phyloP scores from a whole-genome alignment of 2,797 vertebrate genomes.

The Crax fasciolata region DNA sequence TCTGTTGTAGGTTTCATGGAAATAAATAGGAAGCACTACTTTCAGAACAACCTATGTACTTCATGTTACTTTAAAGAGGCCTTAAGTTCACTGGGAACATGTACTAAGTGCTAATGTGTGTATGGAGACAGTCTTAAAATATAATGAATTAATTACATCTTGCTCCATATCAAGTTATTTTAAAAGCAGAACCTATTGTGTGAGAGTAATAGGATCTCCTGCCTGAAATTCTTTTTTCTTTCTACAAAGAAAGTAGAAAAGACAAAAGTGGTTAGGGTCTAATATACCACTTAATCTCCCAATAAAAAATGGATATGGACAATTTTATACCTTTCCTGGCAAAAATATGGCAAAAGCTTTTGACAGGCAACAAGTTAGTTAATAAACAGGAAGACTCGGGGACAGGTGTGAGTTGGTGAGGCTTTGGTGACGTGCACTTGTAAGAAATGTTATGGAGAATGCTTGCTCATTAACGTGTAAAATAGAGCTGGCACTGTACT shows the following conservation, averaged over 20 bases:
- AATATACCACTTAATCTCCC: not conserved
- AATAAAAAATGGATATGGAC: slow-evolving; percentile 35
- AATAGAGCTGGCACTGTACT: not conserved
- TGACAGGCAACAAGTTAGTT: not conserved
- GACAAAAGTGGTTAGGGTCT: not conserved
- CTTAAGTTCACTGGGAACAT: not conserved
- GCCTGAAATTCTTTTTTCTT: not conserved
- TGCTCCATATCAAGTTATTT: not conserved
- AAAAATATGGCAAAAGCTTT: not conserved
- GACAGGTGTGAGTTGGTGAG: not conserved
- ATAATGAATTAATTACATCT: not conserved
- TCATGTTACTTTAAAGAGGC: not conserved
- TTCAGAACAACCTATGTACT: not conserved
- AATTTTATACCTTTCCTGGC: not conserved
- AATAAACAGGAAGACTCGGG: not conserved
- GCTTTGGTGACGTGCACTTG: not conserved
- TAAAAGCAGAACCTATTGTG: not conserved
- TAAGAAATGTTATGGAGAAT: not conserved
- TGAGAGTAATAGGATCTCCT: not conserved
- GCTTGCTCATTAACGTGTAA: not conserved
- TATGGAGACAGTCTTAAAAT: not conserved
- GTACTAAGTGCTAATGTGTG: not conserved
- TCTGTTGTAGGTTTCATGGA: not conserved
- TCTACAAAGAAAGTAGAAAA: not conserved
- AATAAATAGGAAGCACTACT: not conserved